Evolutionary conservation across 2,888 invertebrate species (phyloP), one percentile per base, ranked within the genome.

Genomic region (Megastigmus dorsalis): DNA sequence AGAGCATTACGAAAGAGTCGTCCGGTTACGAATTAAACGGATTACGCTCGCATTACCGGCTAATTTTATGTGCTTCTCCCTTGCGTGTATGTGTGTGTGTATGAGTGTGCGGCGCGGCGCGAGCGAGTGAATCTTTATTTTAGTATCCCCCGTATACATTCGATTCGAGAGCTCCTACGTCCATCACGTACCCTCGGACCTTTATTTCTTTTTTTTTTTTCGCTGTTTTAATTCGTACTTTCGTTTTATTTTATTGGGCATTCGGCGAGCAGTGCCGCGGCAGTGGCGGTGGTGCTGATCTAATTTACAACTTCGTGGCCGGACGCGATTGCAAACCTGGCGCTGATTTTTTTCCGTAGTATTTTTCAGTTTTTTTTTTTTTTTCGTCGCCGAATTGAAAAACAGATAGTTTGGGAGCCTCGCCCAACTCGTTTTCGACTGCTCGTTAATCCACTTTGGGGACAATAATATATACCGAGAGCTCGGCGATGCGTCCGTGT

Each of bases 301-400:
- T 62, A 63, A 67, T 73, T 67, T 73, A 54, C 60, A 73, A 54
- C 60, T 20, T 45, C 36, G 33, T 38, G 48, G 26, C 38, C 48
- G 26, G 9, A 18, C 0, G 3, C 9, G 30, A 45, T 20, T 10
- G 55, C 43, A 23, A 30, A 15, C 28, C n/a, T n/a, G n/a, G 6
- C 59, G 41, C 15, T 59, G n/a, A 20, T n/a, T 33, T 41, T 3
- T 13, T n/a, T 41, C 41, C 4, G 13, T 5, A 4, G 13, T 41
- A 4, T n/a, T n/a, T 10, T 41, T 41, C 1, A 9, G 2, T 20
- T 20, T 45, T 45, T 7, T 45, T 18, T 30, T 20, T 33, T 10
- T 65, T 71, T 70, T 70, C 38, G n/a, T n/a, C 50, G 41, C 48
- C 57, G 57, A 67, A 75, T 75, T 68, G 67, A 75, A 75, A 75